Evolutionary conservation across 2,113 vertebrate genomes (phyloP).

Genomic region (Strix aluco): DNA sequence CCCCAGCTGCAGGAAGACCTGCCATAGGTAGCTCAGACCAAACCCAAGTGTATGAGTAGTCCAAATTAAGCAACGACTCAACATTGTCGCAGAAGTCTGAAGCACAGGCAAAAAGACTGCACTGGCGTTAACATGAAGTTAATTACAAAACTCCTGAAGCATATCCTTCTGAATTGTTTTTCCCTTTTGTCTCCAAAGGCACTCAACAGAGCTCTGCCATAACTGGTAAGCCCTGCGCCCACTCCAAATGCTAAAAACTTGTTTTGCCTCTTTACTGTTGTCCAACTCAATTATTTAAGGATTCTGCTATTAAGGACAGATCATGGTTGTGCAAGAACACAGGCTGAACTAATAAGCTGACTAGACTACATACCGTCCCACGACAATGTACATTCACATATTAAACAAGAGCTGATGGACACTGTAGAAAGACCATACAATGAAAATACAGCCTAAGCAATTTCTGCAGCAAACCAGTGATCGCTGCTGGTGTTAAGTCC

Average conservation of each 20-base stretch:
- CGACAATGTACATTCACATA: not conserved
- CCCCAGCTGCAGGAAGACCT: not conserved
- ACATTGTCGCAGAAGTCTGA: not conserved
- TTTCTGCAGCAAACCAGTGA: not conserved
- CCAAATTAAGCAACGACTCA: not conserved
- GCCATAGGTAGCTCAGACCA: not conserved
- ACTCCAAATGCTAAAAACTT: not conserved
- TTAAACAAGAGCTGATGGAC: not conserved
- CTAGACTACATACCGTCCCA: not conserved
- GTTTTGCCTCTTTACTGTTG: not conserved
- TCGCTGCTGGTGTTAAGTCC: not conserved
- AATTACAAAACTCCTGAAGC: not conserved
- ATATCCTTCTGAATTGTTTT: not conserved
- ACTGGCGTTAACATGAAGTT: not conserved
- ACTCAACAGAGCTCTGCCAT: not conserved
- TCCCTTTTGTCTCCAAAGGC: not conserved
- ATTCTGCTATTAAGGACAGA: not conserved
- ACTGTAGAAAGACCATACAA: not conserved
- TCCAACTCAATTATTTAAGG: not conserved
- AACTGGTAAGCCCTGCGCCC: not conserved
- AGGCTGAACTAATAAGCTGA: not conserved
- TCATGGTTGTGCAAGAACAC: not conserved
- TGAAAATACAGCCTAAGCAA: not conserved
- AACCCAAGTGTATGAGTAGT: not conserved
- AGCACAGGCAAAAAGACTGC: not conserved